These are phyloP conservation scores for Orthosia cruda DNA, from an alignment of 2,888 invertebrate genomes.

Conservation along the genomic window DNA sequence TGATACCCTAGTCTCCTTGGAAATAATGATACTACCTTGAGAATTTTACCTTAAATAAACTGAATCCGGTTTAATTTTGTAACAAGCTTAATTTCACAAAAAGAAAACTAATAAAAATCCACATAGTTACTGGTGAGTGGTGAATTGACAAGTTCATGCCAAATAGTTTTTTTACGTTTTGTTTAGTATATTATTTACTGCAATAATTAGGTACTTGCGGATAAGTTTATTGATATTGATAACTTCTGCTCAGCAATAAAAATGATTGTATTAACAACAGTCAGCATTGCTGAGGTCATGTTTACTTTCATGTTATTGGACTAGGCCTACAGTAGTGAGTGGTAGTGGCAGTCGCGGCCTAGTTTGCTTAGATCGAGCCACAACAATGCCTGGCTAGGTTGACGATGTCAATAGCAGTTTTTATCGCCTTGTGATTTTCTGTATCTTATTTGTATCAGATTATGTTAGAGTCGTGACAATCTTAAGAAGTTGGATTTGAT, in stretches of 20 bases:
- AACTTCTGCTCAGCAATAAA: no score
- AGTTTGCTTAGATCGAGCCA: constrained; percentile 9
- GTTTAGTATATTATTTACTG: no score
- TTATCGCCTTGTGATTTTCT: constrained; percentile 9
- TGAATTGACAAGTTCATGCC: neutral
- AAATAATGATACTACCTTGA: constrained; percentile 22
- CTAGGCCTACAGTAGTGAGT: constrained; percentile 14
- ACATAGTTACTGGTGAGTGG: no score
- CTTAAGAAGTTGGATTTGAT: no score
- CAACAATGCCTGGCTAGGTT: neutral
- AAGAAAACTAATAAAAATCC: no score
- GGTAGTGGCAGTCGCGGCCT: constrained; percentile 19
- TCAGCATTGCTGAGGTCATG: neutral
- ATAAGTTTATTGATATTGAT: no score
- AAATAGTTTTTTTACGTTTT: neutral
- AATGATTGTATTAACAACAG: neutral
- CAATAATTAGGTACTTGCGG: no score
- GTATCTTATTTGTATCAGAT: no score
- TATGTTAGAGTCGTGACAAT: no score
- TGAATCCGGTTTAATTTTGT: neutral
- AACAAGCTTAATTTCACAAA: neutral
- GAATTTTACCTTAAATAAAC: constrained; percentile 2
- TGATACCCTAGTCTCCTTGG: constrained; percentile 31
- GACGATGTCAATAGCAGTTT: constrained; percentile 17
- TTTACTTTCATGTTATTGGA: constrained; percentile 2